phyloP scores from a whole-genome alignment of 2,888 invertebrate genomes.

The Lasioglossum marginatum region DNA sequence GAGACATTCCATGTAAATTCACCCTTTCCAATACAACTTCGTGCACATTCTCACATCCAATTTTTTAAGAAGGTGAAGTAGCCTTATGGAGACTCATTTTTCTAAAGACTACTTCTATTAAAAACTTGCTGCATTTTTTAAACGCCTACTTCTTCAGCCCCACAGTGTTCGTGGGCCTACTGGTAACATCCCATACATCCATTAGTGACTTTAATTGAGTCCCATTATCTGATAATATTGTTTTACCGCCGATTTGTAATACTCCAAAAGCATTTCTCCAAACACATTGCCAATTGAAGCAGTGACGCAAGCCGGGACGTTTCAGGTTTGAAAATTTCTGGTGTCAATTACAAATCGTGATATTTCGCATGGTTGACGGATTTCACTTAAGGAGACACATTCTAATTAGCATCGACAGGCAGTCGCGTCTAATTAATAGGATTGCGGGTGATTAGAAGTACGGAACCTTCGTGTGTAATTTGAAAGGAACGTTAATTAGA shows the following conservation, averaged over 20 bases:
- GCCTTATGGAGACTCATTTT: background rate
- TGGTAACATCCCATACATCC: background rate
- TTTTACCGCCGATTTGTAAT: too few relatives aligned
- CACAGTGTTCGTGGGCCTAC: background rate
- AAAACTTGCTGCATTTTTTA: too few relatives aligned
- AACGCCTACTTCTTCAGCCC: background rate
- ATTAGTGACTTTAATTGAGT: too few relatives aligned
- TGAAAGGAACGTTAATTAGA: conserved; percentile 46
- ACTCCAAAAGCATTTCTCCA: too few relatives aligned
- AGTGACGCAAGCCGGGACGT: background rate
- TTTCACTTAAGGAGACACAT: conserved; percentile 27
- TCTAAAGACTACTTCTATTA: too few relatives aligned
- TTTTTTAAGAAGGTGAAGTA: background rate
- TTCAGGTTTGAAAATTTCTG: background rate
- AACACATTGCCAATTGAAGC: background rate
- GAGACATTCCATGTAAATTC: background rate
- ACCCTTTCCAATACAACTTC: background rate
- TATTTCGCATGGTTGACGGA: conserved; percentile 6
- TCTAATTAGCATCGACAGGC: conserved; percentile 45
- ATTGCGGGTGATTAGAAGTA: conserved; percentile 37
- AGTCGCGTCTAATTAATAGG: conserved; percentile 48
- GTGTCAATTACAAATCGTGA: background rate
- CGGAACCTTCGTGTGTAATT: conserved; percentile 22
- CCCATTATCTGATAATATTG: too few relatives aligned
- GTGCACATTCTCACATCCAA: too few relatives aligned